phyloP scores from a whole-genome alignment of 23 tunicate genomes.

The Diplosoma virens region DNA sequence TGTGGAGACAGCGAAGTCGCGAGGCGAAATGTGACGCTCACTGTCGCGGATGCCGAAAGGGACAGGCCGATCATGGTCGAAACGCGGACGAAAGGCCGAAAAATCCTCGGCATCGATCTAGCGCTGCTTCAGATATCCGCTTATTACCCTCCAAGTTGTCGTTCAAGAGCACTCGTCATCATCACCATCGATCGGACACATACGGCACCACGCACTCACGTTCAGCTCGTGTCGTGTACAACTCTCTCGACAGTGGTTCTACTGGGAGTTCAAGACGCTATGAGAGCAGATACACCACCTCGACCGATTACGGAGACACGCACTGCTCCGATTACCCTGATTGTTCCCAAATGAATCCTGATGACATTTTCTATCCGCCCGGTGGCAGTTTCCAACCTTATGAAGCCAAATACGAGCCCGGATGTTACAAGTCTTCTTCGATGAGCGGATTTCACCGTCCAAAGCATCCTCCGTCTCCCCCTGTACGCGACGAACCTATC shows the following conservation, averaged over 20 bases:
- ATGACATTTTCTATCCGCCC: conserved; percentile 59
- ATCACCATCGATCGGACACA: conserved; percentile 8
- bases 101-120: conserved; percentile 17
- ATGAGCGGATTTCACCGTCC: conserved; percentile 44
- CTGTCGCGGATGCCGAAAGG: not conserved
- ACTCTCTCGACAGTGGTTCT: conserved; percentile 45
- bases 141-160: conserved; percentile 54
- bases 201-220: not conserved
- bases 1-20: conserved; percentile 55
- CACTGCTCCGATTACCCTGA: conserved; percentile 39
- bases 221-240: conserved; percentile 15
- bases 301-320: conserved; percentile 41
- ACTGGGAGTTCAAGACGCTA: conserved; percentile 41
- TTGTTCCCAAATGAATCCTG: conserved; percentile 45
- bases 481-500: conserved; percentile 40
- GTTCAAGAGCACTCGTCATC: conserved; percentile 22
- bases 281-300: not conserved
- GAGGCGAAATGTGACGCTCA: conserved; percentile 1
- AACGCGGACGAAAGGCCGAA: conserved; percentile 7
- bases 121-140: not conserved
- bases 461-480: conserved; percentile 47
- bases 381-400: conserved; percentile 72
- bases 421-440: conserved; percentile 58
- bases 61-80: not conserved
- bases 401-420: conserved; percentile 75